Base-by-base conservation (phyloP, 2,888 invertebrate genomes). In the Linnaemya tessellans region DNA sequence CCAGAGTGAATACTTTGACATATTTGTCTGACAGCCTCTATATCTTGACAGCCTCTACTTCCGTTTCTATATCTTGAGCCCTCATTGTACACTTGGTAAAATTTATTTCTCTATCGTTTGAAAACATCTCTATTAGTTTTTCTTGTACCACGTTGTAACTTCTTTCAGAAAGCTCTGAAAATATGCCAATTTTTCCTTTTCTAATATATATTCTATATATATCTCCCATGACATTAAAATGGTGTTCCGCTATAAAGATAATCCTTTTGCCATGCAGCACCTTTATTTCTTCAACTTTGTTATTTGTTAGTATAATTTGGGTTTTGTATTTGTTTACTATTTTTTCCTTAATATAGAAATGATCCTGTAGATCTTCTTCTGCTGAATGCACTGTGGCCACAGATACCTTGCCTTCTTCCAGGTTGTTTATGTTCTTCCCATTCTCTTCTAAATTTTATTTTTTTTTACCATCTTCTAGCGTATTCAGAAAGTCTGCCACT, bases 51-150 rank as follows among this genome's bases (percentile, higher is more conserved):
- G 81, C 1, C n/a, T n/a, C n/a, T n/a, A n/a, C n/a, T n/a, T n/a
- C n/a, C n/a, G n/a, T n/a, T n/a, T n/a, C n/a, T n/a, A 46, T 46
- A 58, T 88, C 87, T 60, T 80, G 74, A 22, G 88, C 87, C 46
- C 86, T 73, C 10, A 65, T 71, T 15, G 86, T 85, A 62, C 87
- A 88, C 54, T 88, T 88, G 18, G 79, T 64, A 56, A 87, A 88
- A 58, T 85, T 65, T 71, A 88, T 65, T 51, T 79, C 60, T 0
- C 43, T 82, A 11, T 87, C 83, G 25, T 87, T 87, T 0, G 85
- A 87, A 62, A 79, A 88, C 74, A 87, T 81, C 60, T 87, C 74
- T 9, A 84, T 87, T 15, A 87, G 49, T 54, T 85, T 87, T 80
- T 86, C 41, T 43, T 88, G 86, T 11, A 87, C 78, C 64, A 62